These are phyloP conservation scores for Dasyornis broadbenti DNA, from an alignment of 2,113 vertebrate genomes.

Conservation along the genomic window DNA sequence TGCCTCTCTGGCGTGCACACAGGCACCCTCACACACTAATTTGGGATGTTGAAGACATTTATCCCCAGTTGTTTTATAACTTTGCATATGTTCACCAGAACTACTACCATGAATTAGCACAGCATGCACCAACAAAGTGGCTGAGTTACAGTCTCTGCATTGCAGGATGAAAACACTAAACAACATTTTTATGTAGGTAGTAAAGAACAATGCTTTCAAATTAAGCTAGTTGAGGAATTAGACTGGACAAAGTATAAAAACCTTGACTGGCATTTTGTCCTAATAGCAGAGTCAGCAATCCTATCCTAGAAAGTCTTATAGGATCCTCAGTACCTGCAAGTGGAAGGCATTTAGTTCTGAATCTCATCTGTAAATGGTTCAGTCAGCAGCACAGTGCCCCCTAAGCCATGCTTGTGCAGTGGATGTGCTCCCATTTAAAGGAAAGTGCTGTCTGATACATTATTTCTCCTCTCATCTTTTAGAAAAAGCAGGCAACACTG, in stretches of 20 bases:
- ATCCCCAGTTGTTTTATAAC: background rate
- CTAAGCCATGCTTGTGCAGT: background rate
- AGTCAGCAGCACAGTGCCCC: background rate
- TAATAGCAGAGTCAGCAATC: background rate
- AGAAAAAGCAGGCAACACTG: background rate
- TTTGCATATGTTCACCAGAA: background rate
- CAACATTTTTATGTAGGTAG: background rate
- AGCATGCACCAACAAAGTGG: background rate
- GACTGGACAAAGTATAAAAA: background rate
- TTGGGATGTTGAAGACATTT: background rate
- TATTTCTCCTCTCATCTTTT: background rate
- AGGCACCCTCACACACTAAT: background rate
- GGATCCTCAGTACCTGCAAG: background rate
- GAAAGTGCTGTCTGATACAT: background rate
- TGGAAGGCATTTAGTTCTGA: background rate
- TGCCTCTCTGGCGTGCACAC: background rate
- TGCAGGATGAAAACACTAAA: background rate
- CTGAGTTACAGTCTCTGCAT: background rate
- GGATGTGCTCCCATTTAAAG: background rate
- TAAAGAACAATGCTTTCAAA: background rate
- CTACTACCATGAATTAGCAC: background rate
- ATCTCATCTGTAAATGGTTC: background rate
- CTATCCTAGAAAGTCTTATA: background rate
- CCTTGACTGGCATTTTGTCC: background rate
- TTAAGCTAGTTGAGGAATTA: background rate